Percentiles rank a stretch among this genome's conserved stretches.
These are phyloP conservation scores for Vulpes lagopus DNA, from an alignment of 2,113 vertebrate species.

Conservation along the genomic window DNA sequence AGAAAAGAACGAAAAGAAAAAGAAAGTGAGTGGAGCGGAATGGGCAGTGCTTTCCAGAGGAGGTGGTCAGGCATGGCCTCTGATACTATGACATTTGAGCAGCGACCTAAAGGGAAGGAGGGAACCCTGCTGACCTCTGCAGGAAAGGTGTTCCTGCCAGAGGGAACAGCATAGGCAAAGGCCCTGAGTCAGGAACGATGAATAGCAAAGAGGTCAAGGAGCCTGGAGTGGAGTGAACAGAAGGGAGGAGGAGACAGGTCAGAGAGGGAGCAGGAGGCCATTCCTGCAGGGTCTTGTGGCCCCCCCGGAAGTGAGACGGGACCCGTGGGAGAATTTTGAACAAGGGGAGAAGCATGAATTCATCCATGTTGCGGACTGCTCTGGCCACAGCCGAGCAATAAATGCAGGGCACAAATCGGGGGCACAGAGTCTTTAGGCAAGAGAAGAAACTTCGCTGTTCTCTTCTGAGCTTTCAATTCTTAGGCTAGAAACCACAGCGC, in stretches of 20 bases:
- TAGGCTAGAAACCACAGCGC: background rate
- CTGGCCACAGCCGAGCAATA: background rate
- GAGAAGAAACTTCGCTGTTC: background rate
- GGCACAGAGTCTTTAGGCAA: background rate
- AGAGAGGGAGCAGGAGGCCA: background rate
- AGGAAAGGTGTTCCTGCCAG: background rate
- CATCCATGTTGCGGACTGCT: no score
- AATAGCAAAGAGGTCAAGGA: background rate
- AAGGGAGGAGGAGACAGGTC: background rate
- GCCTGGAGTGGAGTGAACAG: background rate
- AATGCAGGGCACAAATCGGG: background rate
- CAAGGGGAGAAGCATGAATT: no score
- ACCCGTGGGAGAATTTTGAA: background rate
- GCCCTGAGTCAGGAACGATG: background rate
- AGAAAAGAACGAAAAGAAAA: no score
- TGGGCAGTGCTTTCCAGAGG: background rate
- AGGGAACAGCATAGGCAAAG: background rate
- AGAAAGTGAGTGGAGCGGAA: background rate
- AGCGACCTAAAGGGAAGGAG: background rate
- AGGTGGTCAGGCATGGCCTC: background rate
- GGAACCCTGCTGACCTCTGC: no score
- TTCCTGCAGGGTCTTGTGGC: background rate
- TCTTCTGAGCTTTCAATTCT: background rate
- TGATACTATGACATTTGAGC: background rate
- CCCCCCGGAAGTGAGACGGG: background rate